A percentile compares a stretch with the other conserved stretches of the same genome.
Conservation (phyloP, 1,140 invertebrate genomes). For the Macrosteles quadrilineatus region DNA sequence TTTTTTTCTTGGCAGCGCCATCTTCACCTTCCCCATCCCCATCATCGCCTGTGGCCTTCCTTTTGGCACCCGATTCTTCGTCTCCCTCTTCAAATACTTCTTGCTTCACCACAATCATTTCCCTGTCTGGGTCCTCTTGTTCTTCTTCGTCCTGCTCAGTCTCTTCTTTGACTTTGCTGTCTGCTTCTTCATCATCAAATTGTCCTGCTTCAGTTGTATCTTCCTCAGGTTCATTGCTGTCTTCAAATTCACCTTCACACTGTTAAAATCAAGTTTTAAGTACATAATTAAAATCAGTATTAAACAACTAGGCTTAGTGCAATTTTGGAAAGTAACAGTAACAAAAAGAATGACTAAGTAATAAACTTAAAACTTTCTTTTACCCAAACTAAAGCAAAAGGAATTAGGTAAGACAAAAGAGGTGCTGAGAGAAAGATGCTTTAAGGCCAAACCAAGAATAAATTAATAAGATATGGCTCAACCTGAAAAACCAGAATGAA, state of each 20-base stretch:
- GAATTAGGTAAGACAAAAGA: too few species aligned
- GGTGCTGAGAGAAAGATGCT: too few species aligned
- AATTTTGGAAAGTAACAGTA: too few species aligned
- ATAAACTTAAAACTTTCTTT: too few species aligned
- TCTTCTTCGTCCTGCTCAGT: background rate
- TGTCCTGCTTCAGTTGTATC: background rate
- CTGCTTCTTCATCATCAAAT: background rate
- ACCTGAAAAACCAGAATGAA: too few species aligned
- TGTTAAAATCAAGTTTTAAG: too few species aligned
- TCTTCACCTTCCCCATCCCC: constrained; percentile 40
- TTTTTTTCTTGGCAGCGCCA: constrained; percentile 44
- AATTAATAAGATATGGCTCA: too few species aligned
- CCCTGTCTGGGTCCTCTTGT: background rate
- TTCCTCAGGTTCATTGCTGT: constrained; percentile 1
- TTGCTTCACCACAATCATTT: constrained; percentile 11
- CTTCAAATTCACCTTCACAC: background rate
- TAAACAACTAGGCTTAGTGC: too few species aligned
- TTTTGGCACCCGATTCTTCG: constrained; percentile 36
- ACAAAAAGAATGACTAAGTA: too few species aligned
- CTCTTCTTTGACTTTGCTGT: background rate
- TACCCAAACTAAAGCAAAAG: too few species aligned
- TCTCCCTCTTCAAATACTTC: constrained; percentile 32
- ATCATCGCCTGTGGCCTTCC: constrained; percentile 33
- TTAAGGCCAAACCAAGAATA: too few species aligned
- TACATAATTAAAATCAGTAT: too few species aligned